Conservation (phyloP, 2,797 vertebrate species). For the Danio choprae region DNA sequence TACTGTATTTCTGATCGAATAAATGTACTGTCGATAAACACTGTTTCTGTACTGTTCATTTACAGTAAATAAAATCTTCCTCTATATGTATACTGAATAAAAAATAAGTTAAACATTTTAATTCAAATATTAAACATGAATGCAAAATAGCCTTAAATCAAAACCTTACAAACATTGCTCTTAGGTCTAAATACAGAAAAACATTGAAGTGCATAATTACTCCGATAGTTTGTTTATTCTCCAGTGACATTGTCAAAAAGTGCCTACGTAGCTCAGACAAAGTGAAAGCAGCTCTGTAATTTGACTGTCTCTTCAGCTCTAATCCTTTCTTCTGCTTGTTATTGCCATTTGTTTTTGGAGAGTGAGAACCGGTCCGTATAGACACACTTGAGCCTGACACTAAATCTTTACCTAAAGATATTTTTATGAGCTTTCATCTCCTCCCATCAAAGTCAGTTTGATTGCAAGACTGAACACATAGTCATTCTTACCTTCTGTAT, state of each 20-base stretch:
- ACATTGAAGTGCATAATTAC: conserved; percentile 33
- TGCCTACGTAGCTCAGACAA: conserved; percentile 4
- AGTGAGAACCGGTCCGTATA: not conserved
- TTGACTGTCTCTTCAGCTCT: conserved; percentile 11
- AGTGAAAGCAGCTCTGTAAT: conserved; percentile 9
- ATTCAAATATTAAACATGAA: not conserved
- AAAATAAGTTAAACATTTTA: not conserved
- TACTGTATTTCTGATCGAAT: not conserved
- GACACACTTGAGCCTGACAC: not conserved
- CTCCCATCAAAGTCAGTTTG: not conserved
- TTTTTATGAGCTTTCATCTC: conserved; percentile 6
- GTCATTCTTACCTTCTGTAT: conserved; percentile 1
- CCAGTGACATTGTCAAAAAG: not conserved
- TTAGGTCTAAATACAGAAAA: not conserved
- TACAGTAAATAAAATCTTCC: too few relatives aligned
- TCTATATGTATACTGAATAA: too few relatives aligned
- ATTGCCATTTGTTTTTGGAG: conserved; percentile 1
- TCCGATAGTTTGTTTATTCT: not conserved
- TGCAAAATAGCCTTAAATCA: not conserved
- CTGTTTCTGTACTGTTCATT: too few relatives aligned
- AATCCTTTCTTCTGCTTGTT: conserved; percentile 31
- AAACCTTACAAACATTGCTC: conserved; percentile 5
- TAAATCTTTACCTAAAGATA: not conserved
- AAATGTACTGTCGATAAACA: not conserved
- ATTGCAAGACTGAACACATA: not conserved